Conservation (phyloP, 53 echinoderm and acorn worm species). For the Glandiceps talaboti region DNA sequence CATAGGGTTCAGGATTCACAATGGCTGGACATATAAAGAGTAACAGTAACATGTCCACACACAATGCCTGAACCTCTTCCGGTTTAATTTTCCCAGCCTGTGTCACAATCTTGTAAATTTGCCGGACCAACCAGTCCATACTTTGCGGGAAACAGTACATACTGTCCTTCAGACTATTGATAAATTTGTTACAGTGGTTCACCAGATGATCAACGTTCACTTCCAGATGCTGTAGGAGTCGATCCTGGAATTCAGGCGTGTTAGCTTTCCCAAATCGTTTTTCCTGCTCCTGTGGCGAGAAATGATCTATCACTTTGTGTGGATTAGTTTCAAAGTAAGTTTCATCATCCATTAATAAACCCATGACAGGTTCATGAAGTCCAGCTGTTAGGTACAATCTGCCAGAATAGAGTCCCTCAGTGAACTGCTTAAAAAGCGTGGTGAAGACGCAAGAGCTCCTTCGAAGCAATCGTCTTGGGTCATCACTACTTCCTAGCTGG, state of each 20-base stretch:
- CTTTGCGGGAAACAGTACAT: conserved; percentile 93
- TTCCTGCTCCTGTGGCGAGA: conserved; percentile 59
- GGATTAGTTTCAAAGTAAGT: conserved; percentile 63
- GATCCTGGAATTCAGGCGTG: conserved; percentile 46
- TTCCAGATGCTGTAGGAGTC: conserved; percentile 58
- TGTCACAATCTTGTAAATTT: conserved; percentile 66
- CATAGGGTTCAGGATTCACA: conserved; percentile 83
- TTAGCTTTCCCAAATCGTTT: conserved; percentile 55
- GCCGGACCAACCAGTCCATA: conserved; percentile 87
- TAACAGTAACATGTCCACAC: conserved; percentile 78
- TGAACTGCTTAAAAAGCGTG: conserved; percentile 63
- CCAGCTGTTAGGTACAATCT: conserved; percentile 87
- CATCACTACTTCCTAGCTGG: conserved; percentile 61
- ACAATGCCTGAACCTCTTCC: conserved; percentile 63
- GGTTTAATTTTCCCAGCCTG: conserved; percentile 50
- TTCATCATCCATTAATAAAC: conserved; percentile 84
- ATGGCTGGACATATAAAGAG: conserved; percentile 91
- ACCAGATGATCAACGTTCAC: conserved; percentile 56
- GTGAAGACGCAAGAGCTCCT: conserved; percentile 73
- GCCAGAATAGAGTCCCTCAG: conserved; percentile 71
- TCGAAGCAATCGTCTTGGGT: conserved; percentile 62
- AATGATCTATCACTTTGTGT: conserved; percentile 52
- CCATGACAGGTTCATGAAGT: conserved; percentile 87
- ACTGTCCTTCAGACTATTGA: conserved; percentile 57
- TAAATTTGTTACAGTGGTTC: conserved; percentile 67